Evolutionary conservation across 92 coral and sea anemone genomes (phyloP).

Genomic region (Phenganax subtilis): DNA sequence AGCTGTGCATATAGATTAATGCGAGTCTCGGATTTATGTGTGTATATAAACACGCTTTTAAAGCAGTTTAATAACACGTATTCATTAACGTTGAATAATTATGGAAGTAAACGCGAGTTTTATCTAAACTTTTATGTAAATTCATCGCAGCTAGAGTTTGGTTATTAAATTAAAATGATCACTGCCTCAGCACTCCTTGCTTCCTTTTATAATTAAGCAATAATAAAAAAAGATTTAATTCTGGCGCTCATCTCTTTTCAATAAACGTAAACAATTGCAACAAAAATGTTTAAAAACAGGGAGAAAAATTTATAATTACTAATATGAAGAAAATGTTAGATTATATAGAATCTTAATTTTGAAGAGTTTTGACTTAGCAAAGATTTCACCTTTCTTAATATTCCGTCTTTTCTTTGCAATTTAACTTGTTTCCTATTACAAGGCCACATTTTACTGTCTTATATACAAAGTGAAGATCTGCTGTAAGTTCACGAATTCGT

Average conservation of each 20-base stretch:
- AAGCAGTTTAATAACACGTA: not conserved
- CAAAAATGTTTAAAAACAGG: not conserved
- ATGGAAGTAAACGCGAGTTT: constrained; percentile 1
- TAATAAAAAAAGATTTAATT: constrained; percentile 25
- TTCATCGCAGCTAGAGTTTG: constrained; percentile 18
- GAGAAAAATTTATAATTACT: not conserved
- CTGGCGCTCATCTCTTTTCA: constrained; percentile 1
- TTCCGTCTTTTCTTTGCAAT: not conserved
- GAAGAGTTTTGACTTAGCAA: too few species aligned
- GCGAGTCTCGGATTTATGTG: not conserved
- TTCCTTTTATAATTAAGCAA: constrained; percentile 37
- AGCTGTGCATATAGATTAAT: too few species aligned
- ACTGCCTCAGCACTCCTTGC: not conserved
- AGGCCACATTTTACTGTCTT: too few species aligned
- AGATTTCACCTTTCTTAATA: too few species aligned
- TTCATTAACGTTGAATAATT: constrained; percentile 18
- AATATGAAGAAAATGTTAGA: too few species aligned
- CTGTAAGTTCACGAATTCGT: too few species aligned
- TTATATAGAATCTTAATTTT: too few species aligned
- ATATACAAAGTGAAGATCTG: too few species aligned
- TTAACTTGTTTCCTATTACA: too few species aligned
- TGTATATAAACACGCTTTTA: not conserved
- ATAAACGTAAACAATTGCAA: constrained; percentile 15
- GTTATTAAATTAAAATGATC: constrained; percentile 42
- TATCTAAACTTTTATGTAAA: constrained; percentile 25